Percentiles rank a stretch among this genome's conserved stretches.
Conservation (phyloP, 2,797 vertebrate genomes). For the Sandelia bainsii region DNA sequence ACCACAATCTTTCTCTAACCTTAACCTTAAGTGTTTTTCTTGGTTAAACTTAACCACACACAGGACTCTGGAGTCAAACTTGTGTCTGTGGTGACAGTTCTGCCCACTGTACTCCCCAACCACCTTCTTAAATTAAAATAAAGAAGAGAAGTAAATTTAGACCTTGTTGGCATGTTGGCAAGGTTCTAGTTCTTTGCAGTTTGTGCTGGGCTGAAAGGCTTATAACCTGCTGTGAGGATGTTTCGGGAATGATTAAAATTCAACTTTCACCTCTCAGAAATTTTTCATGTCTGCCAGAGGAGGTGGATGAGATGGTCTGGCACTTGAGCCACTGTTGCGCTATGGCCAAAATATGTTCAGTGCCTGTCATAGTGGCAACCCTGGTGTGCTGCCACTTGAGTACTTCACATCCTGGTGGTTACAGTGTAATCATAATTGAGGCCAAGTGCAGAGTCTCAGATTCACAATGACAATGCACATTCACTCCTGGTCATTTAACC, state of each 20-base stretch:
- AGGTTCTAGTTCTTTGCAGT: no score
- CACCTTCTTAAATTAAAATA: no score
- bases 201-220: conserved; percentile 5
- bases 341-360: conserved; percentile 48
- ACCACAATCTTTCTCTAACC: no score
- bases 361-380: conserved; percentile 12
- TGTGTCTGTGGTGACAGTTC: no score
- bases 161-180: no score
- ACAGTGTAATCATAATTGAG: conserved; percentile 4
- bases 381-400: conserved; percentile 23
- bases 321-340: conserved; percentile 32
- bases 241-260: conserved; percentile 22
- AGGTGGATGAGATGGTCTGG: conserved; percentile 24
- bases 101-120: no score
- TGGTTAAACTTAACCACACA: no score
- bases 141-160: no score
- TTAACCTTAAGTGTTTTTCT: no score
- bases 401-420: conserved; percentile 16
- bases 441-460: conserved; percentile 20
- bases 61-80: no score
- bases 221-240: conserved; percentile 18
- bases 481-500: conserved; percentile 38
- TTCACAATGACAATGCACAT: conserved; percentile 31
- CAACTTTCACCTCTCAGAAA: conserved; percentile 33
- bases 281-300: conserved; percentile 15